Evolutionary conservation across 2,797 vertebrate genomes (phyloP).

Genomic region (Prunella strophiata): DNA sequence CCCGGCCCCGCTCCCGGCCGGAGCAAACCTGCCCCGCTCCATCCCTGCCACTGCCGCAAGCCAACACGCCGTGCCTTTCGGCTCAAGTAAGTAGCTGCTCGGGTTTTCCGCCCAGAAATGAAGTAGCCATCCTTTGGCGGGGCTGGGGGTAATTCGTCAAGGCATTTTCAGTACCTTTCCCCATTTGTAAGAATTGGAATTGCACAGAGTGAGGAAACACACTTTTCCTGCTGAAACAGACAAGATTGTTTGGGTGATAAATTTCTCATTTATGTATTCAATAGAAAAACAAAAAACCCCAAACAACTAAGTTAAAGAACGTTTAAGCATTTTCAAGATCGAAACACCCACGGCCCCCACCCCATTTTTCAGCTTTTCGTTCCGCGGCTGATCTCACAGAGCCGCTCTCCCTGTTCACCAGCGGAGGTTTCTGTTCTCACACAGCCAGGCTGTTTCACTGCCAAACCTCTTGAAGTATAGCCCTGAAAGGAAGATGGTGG

Average conservation of each 20-base stretch:
- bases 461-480: conserved; percentile 26
- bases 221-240: background rate
- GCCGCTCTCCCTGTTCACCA: background rate
- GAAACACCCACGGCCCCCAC: too few species aligned
- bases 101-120: background rate
- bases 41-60: accelerated
- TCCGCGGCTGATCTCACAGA: background rate
- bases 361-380: background rate
- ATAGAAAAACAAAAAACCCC: background rate
- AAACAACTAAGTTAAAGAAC: background rate
- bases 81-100: background rate
- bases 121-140: background rate
- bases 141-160: background rate
- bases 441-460: background rate
- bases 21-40: accelerated
- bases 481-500: conserved; percentile 53
- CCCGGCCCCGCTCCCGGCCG: accelerated
- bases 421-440: conserved; percentile 14
- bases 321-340: background rate
- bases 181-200: background rate
- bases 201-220: background rate
- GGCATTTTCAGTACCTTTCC: background rate
- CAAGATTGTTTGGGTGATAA: background rate
- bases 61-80: background rate
- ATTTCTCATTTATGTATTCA: background rate